Conservation (phyloP, 2,113 vertebrate species). For the Tor tambroides region DNA sequence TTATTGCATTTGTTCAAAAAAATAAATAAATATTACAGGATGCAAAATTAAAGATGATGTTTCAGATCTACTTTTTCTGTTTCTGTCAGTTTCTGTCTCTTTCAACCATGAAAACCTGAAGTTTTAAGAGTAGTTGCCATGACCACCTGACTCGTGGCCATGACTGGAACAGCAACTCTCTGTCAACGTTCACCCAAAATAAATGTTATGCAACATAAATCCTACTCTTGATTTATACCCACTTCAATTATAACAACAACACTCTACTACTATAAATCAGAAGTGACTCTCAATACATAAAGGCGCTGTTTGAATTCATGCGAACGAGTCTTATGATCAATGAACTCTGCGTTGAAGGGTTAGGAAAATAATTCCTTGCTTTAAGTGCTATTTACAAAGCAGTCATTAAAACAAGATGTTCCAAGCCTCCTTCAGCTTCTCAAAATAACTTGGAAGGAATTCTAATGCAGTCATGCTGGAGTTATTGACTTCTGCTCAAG, state of each 20-base stretch:
- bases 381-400: neutral
- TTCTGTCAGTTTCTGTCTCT: neutral
- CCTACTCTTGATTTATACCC: conserved; percentile 1
- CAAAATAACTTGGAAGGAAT: conserved; percentile 37
- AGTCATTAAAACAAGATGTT: conserved; percentile 29
- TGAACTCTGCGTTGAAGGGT: neutral
- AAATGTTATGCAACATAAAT: conserved; percentile 60
- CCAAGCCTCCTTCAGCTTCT: conserved; percentile 21
- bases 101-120: conserved; percentile 59
- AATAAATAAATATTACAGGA: neutral
- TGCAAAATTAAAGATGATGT: neutral
- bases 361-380: conserved; percentile 25
- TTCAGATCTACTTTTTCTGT: neutral
- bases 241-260: neutral
- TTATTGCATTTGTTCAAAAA: neutral
- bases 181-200: conserved; percentile 63
- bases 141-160: conserved; percentile 57
- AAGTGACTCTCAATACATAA: neutral
- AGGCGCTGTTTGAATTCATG: neutral
- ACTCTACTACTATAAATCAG: neutral
- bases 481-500: conserved; percentile 11
- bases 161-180: conserved; percentile 45
- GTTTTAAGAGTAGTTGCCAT: conserved; percentile 69
- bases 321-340: neutral
- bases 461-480: conserved; percentile 24